Conservation (phyloP, 2,113 vertebrate species). For the Ploceus nigricollis region DNA sequence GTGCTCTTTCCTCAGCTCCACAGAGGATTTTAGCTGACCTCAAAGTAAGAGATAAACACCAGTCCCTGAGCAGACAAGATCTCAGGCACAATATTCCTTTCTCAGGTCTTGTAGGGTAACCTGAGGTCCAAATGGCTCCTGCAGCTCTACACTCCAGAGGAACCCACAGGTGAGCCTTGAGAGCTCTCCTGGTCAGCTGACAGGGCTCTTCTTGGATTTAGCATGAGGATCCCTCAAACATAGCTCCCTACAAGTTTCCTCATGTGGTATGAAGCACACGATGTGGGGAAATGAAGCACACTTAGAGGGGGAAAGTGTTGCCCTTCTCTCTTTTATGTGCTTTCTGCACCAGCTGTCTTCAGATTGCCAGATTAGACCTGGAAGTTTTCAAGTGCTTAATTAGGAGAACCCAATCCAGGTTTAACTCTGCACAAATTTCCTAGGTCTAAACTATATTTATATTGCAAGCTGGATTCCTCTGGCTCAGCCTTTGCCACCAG, state of each 20-base stretch:
- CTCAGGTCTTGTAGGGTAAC: background rate
- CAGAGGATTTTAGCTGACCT: background rate
- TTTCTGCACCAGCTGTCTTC: background rate
- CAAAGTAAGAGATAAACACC: background rate
- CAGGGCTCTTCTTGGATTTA: background rate
- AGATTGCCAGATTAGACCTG: background rate
- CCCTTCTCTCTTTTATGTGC: rapidly evolving
- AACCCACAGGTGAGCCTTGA: background rate
- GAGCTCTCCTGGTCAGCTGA: background rate
- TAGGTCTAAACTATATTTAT: background rate
- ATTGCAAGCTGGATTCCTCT: background rate
- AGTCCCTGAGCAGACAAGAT: background rate
- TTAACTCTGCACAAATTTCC: background rate
- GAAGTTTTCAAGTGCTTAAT: background rate
- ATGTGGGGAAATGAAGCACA: too few relatives aligned
- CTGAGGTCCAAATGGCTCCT: background rate
- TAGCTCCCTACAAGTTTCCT: background rate
- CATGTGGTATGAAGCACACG: background rate
- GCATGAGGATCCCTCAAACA: background rate
- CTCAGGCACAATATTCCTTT: background rate
- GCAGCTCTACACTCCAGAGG: background rate
- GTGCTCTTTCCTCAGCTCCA: background rate
- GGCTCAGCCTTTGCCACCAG: background rate
- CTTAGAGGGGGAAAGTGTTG: background rate
- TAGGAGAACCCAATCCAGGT: background rate